Base-by-base conservation (phyloP, 1,140 invertebrate species). In the Cylas formicarius region DNA sequence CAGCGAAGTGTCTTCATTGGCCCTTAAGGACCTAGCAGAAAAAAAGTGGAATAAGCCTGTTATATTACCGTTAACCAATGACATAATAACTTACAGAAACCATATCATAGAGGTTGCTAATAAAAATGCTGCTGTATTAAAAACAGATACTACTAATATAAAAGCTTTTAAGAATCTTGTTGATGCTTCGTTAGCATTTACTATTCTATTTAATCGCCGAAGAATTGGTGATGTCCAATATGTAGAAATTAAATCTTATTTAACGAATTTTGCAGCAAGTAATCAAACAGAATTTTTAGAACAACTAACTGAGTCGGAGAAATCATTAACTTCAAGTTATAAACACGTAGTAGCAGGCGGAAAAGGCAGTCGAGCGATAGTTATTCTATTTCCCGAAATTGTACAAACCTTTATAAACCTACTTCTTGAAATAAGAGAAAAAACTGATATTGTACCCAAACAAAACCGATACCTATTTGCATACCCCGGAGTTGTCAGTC, bases 161-260 rank as follows among this genome's bases (percentile, higher is more conserved):
- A 43, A 44, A 26, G 40, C 26, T 13, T 57, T 44, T 43, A 55
- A 37, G 40, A 27, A 27, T 20, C 28, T 55, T 4, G 43, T 49
- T 10, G 39, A 57, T 20, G 27, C 34, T 16, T 33, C 44, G 13
- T n/a, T 56, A 9, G 23, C 32, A 8, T 53, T 55, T 45, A 47
- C 44, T n/a, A 42, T 57, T 18, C 13, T 57, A 14, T 57, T 45
- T 23, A 55, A 57, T 42, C 41, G 55, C 28, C 49, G 39, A 53
- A 34, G 50, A 29, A 52, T 57, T 23, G 55, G 46, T 16, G 53
- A 55, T 44, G 50, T 57, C 11, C 53, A 57, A 28, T 55, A 53
- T 35, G 26, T 28, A 9, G 24, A 48, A 14, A 5, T 55, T 9
- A 29, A 50, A 35, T 44, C 21, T 17, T 56, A 53, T 48, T n/a